Conservation (phyloP, 37 sponge, comb jelly and placozoan species). For the Ephydatia muelleri region DNA sequence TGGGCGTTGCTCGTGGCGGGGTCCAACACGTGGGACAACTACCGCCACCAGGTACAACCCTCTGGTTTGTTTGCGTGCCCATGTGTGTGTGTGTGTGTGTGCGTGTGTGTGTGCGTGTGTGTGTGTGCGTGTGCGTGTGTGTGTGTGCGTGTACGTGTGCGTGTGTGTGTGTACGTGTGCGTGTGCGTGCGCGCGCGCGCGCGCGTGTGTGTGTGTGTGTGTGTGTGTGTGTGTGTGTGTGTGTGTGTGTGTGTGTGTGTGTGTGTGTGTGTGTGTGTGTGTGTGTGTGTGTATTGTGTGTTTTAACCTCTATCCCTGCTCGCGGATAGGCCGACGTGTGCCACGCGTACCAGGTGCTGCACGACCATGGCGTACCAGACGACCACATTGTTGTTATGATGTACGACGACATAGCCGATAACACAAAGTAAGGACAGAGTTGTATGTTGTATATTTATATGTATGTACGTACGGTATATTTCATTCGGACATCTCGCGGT, state of each 20-base stretch:
- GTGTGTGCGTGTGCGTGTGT: too few species aligned
- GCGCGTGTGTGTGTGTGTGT: neutral
- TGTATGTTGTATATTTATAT: neutral
- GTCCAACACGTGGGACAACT: constrained; percentile 66
- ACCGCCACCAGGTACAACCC: constrained; percentile 71
- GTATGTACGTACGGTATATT: too few species aligned
- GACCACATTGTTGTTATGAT: constrained; percentile 76
- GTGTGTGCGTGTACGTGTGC: too few species aligned
- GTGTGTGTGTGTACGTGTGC: too few species aligned
- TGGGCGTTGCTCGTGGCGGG: constrained; percentile 84
- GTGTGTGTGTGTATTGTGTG: too few species aligned
- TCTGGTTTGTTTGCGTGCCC: neutral
- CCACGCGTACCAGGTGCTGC: constrained; percentile 80
- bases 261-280: neutral
- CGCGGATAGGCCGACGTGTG: constrained; percentile 76
- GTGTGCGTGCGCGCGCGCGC: neutral
- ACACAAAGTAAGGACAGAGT: constrained; percentile 42
- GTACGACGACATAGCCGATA: constrained; percentile 84
- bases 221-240: neutral
- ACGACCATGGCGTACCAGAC: constrained; percentile 59
- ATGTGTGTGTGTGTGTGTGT: neutral
- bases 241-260: neutral
- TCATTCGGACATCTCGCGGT: neutral
- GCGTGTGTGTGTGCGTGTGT: too few species aligned
- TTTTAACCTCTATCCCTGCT: neutral